Evolutionary conservation across 2,113 vertebrate genomes (phyloP).

Genomic region (Macaca fascicularis): T2T-MFA8v1.1 NC_088376.1:57362501-57363000

Average conservation of each 20-base stretch:
- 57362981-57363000: too few relatives aligned
- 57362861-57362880: too few relatives aligned
- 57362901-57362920: too few relatives aligned
- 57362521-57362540: not conserved
- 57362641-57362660: not conserved
- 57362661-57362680: not conserved
- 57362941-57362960: too few relatives aligned
- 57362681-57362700: not conserved
- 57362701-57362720: not conserved
- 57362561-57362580: not conserved
- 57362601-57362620: not conserved
- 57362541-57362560: not conserved
- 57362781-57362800: too few relatives aligned
- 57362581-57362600: not conserved
- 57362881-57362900: too few relatives aligned
- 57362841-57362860: too few relatives aligned
- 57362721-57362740: not conserved
- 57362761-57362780: too few relatives aligned
- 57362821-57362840: too few relatives aligned
- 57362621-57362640: not conserved
- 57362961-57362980: too few relatives aligned
- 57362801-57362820: too few relatives aligned
- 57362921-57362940: too few relatives aligned
- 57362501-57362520: not conserved
- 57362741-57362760: not conserved